phyloP scores from a whole-genome alignment of 2,113 vertebrate genomes.

The Gadus chalcogrammus region DNA sequence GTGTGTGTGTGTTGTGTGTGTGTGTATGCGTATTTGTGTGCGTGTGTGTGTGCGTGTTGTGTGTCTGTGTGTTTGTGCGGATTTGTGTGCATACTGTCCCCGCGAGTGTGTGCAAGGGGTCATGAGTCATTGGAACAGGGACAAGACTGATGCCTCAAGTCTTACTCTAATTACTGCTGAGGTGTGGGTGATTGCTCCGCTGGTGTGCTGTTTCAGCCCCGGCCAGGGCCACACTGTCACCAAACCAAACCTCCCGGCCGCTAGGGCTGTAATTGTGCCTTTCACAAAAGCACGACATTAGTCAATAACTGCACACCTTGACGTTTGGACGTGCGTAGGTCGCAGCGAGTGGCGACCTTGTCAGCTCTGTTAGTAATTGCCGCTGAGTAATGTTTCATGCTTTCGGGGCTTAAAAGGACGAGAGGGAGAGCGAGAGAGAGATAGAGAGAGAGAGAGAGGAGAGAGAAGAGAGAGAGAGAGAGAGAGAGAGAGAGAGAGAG shows the following conservation, averaged over 20 bases:
- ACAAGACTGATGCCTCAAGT: conserved; percentile 59
- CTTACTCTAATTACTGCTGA: conserved; percentile 67
- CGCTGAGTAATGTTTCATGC: conserved; percentile 63
- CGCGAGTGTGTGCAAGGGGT: conserved; percentile 40
- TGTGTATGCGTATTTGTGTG: conserved; percentile 9
- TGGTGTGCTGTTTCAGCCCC: conserved; percentile 56
- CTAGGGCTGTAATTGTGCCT: conserved; percentile 55
- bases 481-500: not conserved
- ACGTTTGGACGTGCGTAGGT: conserved; percentile 58
- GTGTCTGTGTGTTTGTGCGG: conserved; percentile 7
- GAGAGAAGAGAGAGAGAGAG: not conserved
- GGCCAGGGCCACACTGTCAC: conserved; percentile 50
- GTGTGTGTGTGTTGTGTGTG: conserved; percentile 3
- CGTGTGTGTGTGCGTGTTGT: too few species aligned
- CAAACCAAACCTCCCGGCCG: conserved; percentile 30
- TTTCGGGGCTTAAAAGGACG: conserved; percentile 33
- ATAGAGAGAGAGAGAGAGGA: not conserved
- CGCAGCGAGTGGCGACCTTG: conserved; percentile 50
- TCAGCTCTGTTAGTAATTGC: conserved; percentile 60
- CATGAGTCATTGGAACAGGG: conserved; percentile 59
- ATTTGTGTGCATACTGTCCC: conserved; percentile 3
- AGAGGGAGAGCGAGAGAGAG: not conserved
- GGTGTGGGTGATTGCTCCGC: conserved; percentile 55
- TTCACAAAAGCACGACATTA: conserved; percentile 47
- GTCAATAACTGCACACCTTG: conserved; percentile 61